Base-by-base conservation (phyloP, 2,888 invertebrate genomes). In the Hirtodrosophila trivittata region DNA sequence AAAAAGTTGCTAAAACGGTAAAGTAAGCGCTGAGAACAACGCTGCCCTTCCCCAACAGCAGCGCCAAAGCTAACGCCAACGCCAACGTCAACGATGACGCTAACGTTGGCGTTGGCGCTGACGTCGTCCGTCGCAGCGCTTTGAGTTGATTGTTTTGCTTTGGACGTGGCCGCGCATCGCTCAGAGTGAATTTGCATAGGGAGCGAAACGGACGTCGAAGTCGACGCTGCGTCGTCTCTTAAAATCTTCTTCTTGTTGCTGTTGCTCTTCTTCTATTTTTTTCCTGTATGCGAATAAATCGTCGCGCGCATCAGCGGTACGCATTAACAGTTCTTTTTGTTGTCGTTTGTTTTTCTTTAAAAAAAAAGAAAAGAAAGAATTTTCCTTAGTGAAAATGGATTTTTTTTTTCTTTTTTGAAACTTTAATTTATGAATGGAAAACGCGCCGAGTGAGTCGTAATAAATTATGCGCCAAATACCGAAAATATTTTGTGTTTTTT, bases 131-230 rank as follows among this genome's bases (percentile, higher is more conserved):
- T 7, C 51, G 37, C 16, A 13, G 28, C 16, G 16, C 10, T 30
- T 28, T 18, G 39, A 5, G n/a, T 37, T 14, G 42, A 25, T 57
- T 50, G 42, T 50, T 37, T 37, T 32, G 57, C 28, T 41, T 51
- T 41, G 26, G 33, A 1, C 42, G 59, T n/a, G 14, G 35, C 16
- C 18, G 9, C 57, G 46, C 54, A 55, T 49, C 46, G 62, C 13
- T 86, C 71, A 86, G 87, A 83, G 68, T 75, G 64, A 69, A 77
- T 86, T 86, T 77, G 87, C 85, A 83, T 87, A 56, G 57, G 52
- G 50, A 63, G 66, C 74, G 57, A 43, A 56, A 45, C 87, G 81
- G 75, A 85, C 81, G 85, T 63, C 45, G 47, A 6, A 38, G 41
- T 46, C 54, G 41, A 6, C 55, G 26, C 26, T 12, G 38, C 10